These are phyloP conservation scores for Rachycentron canadum DNA, from an alignment of 2,797 vertebrate species.

Conservation along the genomic window DNA sequence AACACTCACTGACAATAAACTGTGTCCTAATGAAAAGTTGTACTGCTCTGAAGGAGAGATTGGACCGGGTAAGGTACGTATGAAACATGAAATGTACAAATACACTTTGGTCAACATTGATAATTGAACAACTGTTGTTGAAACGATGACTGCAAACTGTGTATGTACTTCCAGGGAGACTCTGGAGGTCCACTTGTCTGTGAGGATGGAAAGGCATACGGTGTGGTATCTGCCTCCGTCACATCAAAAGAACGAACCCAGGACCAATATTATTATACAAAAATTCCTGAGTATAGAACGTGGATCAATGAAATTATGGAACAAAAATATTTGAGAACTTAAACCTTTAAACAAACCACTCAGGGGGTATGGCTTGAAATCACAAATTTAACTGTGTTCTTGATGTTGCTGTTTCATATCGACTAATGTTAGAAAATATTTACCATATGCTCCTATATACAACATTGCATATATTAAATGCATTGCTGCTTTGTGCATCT, in stretches of 20 bases:
- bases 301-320: slow-evolving; percentile 68
- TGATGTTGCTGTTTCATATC: too few relatives aligned
- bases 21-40: accelerated
- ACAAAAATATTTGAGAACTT: background rate
- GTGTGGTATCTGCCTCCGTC: slow-evolving; percentile 67
- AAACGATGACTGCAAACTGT: background rate
- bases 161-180: slow-evolving; percentile 76
- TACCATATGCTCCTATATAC: background rate
- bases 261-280: slow-evolving; percentile 55
- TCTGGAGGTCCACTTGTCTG: slow-evolving; percentile 85
- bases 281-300: slow-evolving; percentile 56
- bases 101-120: background rate
- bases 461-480: background rate
- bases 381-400: background rate
- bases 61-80: slow-evolving; percentile 11
- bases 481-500: background rate
- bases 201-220: slow-evolving; percentile 60
- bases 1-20: background rate
- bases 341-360: too few relatives aligned
- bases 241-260: accelerated
- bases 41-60: slow-evolving; percentile 48
- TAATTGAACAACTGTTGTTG: background rate
- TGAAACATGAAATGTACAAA: background rate
- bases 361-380: too few relatives aligned
- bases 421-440: background rate